Percentiles rank a stretch among this genome's conserved stretches.
Conservation (phyloP, 2,797 vertebrate species). For the Phataginus tricuspis region DNA sequence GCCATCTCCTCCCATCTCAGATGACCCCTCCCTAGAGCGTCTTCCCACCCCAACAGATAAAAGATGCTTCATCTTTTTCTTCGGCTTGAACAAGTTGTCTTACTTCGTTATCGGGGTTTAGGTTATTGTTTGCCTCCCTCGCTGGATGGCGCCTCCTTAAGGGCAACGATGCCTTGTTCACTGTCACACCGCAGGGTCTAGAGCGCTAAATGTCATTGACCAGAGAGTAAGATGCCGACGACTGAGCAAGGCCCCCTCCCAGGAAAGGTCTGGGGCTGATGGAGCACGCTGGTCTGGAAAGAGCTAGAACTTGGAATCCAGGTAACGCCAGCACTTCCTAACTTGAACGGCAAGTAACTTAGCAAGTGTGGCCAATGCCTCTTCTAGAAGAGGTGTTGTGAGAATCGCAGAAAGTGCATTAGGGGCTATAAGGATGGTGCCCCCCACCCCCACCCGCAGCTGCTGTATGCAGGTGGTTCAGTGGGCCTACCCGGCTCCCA, state of each 20-base stretch:
- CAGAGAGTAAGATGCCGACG: neutral
- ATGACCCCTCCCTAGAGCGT: neutral
- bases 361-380: neutral
- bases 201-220: neutral
- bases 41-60: neutral
- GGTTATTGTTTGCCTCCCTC: neutral
- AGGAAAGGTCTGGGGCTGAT: too few relatives aligned
- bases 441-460: neutral
- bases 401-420: neutral
- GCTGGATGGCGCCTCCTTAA: neutral
- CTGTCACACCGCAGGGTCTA: neutral
- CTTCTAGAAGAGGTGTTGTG: neutral
- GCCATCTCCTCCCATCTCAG: neutral
- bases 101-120: neutral
- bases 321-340: neutral
- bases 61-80: neutral
- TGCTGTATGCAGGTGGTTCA: fast-evolving
- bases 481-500: neutral
- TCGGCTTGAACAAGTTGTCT: neutral
- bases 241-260: neutral
- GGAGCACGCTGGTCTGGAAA: neutral
- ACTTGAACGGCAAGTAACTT: neutral
- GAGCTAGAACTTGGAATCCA: neutral
- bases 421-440: neutral
- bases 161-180: neutral